A percentile compares a stretch with the other conserved stretches of the same genome.
phyloP scores from a whole-genome alignment of 1,140 invertebrate species.

The Sesamia nonagrioides region DNA sequence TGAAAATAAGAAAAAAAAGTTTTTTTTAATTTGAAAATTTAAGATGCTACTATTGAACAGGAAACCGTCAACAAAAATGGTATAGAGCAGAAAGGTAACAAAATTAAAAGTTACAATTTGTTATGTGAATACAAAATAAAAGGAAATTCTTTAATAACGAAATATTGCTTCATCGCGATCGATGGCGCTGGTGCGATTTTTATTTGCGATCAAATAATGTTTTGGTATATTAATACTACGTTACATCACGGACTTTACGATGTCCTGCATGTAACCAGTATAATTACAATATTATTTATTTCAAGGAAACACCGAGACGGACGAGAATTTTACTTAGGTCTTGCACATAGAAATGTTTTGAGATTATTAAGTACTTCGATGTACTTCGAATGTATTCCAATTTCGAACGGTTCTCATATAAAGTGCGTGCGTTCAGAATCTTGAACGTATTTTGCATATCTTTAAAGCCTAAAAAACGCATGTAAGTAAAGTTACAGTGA shows the following conservation, averaged over 20 bases:
- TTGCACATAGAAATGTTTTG: too few relatives aligned
- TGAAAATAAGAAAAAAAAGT: background rate
- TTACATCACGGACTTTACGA: background rate
- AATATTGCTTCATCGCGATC: constrained; percentile 53
- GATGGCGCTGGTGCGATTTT: constrained; percentile 46
- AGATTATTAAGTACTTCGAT: constrained; percentile 45
- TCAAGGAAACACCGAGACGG: background rate
- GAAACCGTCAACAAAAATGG: constrained; percentile 1
- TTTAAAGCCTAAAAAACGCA: too few relatives aligned
- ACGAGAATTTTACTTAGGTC: too few relatives aligned
- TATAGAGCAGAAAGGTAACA: background rate
- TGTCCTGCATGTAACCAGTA: background rate
- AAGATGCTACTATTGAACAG: background rate
- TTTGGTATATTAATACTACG: constrained; percentile 20
- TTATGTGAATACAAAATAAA: constrained; percentile 38
- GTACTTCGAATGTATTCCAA: constrained; percentile 35
- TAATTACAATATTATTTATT: background rate
- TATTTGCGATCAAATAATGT: constrained; percentile 48
- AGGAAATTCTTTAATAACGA: constrained; percentile 43
- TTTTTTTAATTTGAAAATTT: background rate
- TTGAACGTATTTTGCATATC: constrained; percentile 10
- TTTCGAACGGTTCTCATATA: constrained; percentile 48
- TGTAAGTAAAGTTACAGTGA: too few relatives aligned
- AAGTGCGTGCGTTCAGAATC: constrained; percentile 66
- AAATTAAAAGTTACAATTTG: constrained; percentile 33